A percentile compares a stretch with the other conserved stretches of the same genome.
These are phyloP conservation scores for Ispidina lecontei DNA, from an alignment of 2,797 vertebrate genomes.

Conservation along the genomic window DNA sequence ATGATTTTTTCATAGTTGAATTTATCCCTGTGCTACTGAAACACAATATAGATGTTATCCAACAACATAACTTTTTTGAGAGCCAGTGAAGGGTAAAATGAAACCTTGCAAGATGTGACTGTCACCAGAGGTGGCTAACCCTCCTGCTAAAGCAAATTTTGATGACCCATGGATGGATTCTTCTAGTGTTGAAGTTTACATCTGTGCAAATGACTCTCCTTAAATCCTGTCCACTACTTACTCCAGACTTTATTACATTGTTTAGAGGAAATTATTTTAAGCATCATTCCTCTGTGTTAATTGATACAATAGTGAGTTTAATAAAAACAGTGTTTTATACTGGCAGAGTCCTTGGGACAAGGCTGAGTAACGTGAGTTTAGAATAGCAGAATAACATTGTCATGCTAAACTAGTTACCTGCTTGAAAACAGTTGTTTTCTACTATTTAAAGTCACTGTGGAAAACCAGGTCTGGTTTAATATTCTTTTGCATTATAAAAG, in stretches of 20 bases:
- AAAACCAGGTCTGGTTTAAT: neutral
- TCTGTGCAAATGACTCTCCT: neutral
- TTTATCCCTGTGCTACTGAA: neutral
- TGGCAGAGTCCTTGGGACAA: neutral
- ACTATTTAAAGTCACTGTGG: neutral
- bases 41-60: neutral
- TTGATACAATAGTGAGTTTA: neutral
- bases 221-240: neutral
- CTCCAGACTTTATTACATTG: neutral
- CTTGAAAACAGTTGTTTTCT: neutral
- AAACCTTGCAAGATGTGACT: neutral
- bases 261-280: neutral
- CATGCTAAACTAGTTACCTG: neutral
- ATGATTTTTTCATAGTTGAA: neutral
- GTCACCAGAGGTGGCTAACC: neutral
- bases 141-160: neutral
- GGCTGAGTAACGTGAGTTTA: neutral
- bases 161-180: neutral
- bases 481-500: neutral
- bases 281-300: neutral
- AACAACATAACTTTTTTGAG: neutral
- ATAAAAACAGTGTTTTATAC: neutral
- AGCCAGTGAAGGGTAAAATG: neutral
- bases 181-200: neutral
- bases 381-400: neutral